phyloP scores from a whole-genome alignment of 2,888 invertebrate genomes.

The Epirrita christyi region DNA sequence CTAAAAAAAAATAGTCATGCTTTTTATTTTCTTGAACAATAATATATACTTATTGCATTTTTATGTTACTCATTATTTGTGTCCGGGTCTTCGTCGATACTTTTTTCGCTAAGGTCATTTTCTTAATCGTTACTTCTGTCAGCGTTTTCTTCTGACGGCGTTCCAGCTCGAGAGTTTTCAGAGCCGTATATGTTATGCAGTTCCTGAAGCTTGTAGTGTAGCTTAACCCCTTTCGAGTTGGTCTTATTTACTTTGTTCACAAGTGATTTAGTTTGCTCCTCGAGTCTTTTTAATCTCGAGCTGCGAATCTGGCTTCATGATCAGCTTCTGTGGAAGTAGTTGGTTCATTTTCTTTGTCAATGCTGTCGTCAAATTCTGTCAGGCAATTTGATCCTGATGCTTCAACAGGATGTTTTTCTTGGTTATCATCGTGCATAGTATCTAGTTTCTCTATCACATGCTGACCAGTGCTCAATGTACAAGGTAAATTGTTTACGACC shows the following conservation, averaged over 20 bases:
- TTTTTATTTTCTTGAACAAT: no score
- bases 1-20: no score
- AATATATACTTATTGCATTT: no score
- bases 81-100: slow-evolving; percentile 37
- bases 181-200: slow-evolving; percentile 90
- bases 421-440: slow-evolving; percentile 44
- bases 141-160: slow-evolving; percentile 72
- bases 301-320: slow-evolving; percentile 86
- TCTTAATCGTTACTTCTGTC: slow-evolving; percentile 56
- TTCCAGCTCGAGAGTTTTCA: slow-evolving; percentile 72
- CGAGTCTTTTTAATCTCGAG: slow-evolving; percentile 89
- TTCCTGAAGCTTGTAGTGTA: slow-evolving; percentile 89
- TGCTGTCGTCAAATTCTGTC: slow-evolving; percentile 1
- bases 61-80: slow-evolving; percentile 33
- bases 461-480: slow-evolving; percentile 49
- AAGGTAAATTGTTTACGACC: slow-evolving; percentile 51
- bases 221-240: slow-evolving; percentile 87
- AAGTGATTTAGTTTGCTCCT: slow-evolving; percentile 92
- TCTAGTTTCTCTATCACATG: slow-evolving; percentile 55
- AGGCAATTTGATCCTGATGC: slow-evolving; percentile 22
- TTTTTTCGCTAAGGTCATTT: slow-evolving; percentile 22
- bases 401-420: slow-evolving; percentile 32
- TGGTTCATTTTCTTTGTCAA: slow-evolving; percentile 48
- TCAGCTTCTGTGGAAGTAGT: slow-evolving; percentile 69
- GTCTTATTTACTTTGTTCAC: slow-evolving; percentile 91